These are phyloP conservation scores for Megalurothrips usitatus DNA, from an alignment of 2,888 invertebrate species.

Conservation along the genomic window DNA sequence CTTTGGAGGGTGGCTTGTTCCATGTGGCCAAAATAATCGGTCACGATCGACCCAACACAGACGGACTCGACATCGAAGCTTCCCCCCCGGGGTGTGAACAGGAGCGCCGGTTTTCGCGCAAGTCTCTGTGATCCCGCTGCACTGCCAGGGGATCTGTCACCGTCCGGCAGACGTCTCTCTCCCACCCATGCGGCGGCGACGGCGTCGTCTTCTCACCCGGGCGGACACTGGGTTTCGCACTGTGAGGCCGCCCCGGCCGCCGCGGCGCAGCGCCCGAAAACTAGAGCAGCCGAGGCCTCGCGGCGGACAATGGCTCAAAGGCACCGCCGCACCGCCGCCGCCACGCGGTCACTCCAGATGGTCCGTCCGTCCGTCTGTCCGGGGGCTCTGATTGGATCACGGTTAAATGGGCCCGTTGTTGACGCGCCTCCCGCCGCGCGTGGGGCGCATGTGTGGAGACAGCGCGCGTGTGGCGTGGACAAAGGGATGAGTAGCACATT, in stretches of 20 bases:
- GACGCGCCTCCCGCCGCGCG: background rate
- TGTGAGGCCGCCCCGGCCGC: background rate
- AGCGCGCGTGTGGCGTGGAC: background rate
- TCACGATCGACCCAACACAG: too few relatives aligned
- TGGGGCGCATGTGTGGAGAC: background rate
- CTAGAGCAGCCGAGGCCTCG: background rate
- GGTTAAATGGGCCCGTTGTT: constrained; percentile 21
- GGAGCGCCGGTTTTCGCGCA: too few relatives aligned
- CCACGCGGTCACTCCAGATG: background rate
- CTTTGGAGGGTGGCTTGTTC: too few relatives aligned
- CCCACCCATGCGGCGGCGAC: background rate
- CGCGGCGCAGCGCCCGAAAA: background rate
- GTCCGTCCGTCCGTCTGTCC: background rate
- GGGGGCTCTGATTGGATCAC: constrained; percentile 7
- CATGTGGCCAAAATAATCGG: too few relatives aligned
- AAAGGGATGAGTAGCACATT: constrained; percentile 22
- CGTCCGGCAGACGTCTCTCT: background rate
- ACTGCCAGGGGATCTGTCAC: too few relatives aligned
- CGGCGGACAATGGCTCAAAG: background rate
- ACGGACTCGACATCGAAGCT: too few relatives aligned
- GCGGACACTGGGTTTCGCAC: background rate
- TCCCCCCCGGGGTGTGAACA: too few relatives aligned
- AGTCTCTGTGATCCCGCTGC: too few relatives aligned
- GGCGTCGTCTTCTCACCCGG: background rate
- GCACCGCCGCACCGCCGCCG: background rate